Percentiles rank a stretch among this genome's conserved stretches.
phyloP scores from a whole-genome alignment of 2,797 vertebrate species.

The Podargus strigoides region DNA sequence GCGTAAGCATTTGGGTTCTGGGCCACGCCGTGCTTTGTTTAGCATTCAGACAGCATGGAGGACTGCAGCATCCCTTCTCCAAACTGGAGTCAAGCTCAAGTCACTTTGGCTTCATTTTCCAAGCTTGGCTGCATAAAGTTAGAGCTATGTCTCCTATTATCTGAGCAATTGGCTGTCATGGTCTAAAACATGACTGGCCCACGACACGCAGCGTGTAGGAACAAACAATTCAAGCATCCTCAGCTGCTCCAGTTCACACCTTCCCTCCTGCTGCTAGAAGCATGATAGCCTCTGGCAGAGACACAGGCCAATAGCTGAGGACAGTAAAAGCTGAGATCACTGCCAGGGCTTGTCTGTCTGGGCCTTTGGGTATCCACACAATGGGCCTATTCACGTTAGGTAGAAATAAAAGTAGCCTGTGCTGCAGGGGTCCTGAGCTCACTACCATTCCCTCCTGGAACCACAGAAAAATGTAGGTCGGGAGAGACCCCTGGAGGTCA shows the following conservation, averaged over 20 bases:
- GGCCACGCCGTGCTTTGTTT: background rate
- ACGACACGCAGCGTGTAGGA: background rate
- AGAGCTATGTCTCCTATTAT: background rate
- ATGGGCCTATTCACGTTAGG: background rate
- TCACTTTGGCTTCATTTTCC: background rate
- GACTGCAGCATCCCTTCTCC: background rate
- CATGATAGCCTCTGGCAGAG: background rate
- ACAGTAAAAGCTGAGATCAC: background rate
- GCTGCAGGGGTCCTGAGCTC: background rate
- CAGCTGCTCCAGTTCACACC: background rate
- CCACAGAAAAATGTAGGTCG: background rate
- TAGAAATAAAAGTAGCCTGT: background rate
- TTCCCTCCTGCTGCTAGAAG: background rate
- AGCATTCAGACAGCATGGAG: background rate
- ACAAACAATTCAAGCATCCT: background rate
- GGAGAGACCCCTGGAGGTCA: conserved; percentile 47
- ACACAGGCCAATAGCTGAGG: background rate
- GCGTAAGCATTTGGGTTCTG: background rate
- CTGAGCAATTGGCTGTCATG: background rate
- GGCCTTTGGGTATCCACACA: background rate
- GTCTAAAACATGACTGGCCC: background rate
- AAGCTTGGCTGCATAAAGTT: background rate
- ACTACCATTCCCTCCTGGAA: rapidly evolving
- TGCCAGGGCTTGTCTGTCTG: background rate
- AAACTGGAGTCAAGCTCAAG: background rate